Evolutionary conservation across 1,140 invertebrate species (phyloP), one percentile per base, ranked within the genome.

Genomic region (Caerostris darwini): DNA sequence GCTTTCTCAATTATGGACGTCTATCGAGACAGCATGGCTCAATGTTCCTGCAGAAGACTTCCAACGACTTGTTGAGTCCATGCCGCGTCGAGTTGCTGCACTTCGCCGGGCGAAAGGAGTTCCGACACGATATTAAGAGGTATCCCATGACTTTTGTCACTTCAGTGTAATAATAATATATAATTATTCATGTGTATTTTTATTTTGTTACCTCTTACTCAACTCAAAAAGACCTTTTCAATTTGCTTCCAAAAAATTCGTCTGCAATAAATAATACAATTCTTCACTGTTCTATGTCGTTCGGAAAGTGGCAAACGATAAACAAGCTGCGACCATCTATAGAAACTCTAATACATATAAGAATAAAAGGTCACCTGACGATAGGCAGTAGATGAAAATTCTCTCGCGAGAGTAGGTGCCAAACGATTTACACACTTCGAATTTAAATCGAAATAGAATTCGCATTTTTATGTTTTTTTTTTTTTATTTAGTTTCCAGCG

Each of bases 361-460:
- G 69, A 77, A n/a, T 19, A 12, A 3, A 34, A 50, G 69, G 50
- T 53, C 69, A 77, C 69, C 34, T 53, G 69, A 53, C 19, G 69
- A 77, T 77, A 34, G 69, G 14, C 19, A 77, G 69, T 12, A 77
- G 34, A 77, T 77, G 69, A 77, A 77, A 53, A 77, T 77, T 77
- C 10, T 77, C 69, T 77, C 69, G 7, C 50, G 50, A 12, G 61
- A 50, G 34, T 12, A 77, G 50, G 34, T 77, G 69, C n/a, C 69
- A 77, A 77, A 10, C 69, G 69, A 77, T 77, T 77, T 77, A 53
- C 69, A 53, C 69, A 50, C 69, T 10, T 77, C 3, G 69, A 77
- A 77, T 77, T 77, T 34, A 77, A 77, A 34, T 50, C 7, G 69
- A 77, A 77, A 77, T 77, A 77, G 69, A 77, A 77, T 77, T 77